A percentile compares a stretch with the other conserved stretches of the same genome.
Conservation (phyloP, 92 coral and sea anemone species). For the Porites cylindrica region DNA sequence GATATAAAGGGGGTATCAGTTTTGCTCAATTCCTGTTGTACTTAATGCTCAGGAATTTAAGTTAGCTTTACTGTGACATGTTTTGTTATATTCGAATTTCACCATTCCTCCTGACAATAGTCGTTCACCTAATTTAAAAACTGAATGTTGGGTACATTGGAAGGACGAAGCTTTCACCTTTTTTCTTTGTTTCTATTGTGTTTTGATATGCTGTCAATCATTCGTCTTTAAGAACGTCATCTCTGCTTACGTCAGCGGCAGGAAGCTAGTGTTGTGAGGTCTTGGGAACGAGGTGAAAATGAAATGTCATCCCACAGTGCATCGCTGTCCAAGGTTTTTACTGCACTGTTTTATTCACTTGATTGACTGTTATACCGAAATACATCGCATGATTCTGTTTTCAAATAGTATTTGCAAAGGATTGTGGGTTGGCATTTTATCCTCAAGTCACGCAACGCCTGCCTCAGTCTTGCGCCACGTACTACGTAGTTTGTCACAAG, state of each 20-base stretch:
- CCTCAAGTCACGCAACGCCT: not conserved
- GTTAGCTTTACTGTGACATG: not conserved
- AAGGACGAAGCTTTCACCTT: not conserved
- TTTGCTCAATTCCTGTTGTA: too few relatives aligned
- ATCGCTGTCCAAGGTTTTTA: not conserved
- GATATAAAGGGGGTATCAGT: too few relatives aligned
- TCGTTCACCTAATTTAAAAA: not conserved
- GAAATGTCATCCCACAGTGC: not conserved
- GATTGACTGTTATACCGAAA: not conserved
- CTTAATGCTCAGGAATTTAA: too few relatives aligned
- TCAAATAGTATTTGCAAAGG: not conserved
- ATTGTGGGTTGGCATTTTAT: not conserved
- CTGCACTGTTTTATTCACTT: not conserved
- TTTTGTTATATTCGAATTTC: not conserved
- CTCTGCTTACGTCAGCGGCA: not conserved
- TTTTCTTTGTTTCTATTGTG: not conserved
- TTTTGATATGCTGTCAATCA: not conserved
- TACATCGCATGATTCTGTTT: not conserved
- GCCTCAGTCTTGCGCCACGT: not conserved
- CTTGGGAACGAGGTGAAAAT: not conserved
- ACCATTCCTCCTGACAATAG: not conserved
- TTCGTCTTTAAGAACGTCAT: not conserved
- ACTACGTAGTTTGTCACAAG: not conserved
- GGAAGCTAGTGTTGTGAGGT: not conserved
- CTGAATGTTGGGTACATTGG: conserved; percentile 5